Conservation (phyloP, 1,140 invertebrate species). For the Sycophaga agraensis region DNA sequence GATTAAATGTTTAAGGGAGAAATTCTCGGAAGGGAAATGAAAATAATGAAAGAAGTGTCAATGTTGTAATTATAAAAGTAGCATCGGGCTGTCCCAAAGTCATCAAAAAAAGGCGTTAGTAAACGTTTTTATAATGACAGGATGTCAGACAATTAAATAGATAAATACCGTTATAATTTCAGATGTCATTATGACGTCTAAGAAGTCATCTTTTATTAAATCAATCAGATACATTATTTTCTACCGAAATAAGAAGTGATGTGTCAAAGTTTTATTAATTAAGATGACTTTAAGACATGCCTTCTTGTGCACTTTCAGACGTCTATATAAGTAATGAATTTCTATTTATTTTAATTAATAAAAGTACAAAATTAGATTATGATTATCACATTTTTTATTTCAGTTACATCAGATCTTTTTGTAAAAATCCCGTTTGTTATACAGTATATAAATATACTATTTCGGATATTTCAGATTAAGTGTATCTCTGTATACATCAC, state of each 20-base stretch:
- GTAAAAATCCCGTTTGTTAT: conserved; percentile 23
- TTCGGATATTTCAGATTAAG: no score
- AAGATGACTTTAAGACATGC: conserved; percentile 29
- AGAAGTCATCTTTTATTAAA: conserved; percentile 27
- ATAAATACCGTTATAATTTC: conserved; percentile 17
- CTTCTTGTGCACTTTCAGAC: conserved; percentile 26
- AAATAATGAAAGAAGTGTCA: conserved; percentile 30
- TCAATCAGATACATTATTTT: conserved; percentile 15
- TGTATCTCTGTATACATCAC: no score
- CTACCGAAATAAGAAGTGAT: not conserved
- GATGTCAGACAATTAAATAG: conserved; percentile 18
- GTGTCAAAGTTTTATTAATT: conserved; percentile 19
- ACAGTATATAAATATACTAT: conserved; percentile 10
- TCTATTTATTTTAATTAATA: conserved; percentile 32
- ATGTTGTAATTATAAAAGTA: conserved; percentile 30
- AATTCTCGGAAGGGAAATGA: conserved; percentile 66
- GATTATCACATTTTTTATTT: conserved; percentile 25
- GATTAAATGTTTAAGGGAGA: conserved; percentile 82
- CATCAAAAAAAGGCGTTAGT: conserved; percentile 11
- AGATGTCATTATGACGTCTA: conserved; percentile 23
- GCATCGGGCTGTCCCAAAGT: conserved; percentile 11
- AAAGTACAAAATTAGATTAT: conserved; percentile 33
- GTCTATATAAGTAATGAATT: conserved; percentile 28
- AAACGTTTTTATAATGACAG: conserved; percentile 26
- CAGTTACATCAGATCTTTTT: conserved; percentile 17